These are phyloP conservation scores for Limenitis camilla DNA, from an alignment of 2,888 invertebrate species.

Conservation along the genomic window DNA sequence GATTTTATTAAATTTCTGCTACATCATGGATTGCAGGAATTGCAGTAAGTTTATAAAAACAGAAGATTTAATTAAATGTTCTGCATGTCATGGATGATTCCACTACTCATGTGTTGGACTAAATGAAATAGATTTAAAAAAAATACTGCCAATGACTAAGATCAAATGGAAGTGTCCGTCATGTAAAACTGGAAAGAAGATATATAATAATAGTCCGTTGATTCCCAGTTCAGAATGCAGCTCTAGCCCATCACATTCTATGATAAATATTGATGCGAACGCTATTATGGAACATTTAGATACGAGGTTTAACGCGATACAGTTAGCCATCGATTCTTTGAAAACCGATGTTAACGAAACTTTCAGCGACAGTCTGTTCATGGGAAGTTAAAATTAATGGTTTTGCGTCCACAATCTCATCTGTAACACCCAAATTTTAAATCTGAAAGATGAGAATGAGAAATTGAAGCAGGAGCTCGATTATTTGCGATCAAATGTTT, in stretches of 20 bases:
- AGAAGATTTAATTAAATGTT: no score
- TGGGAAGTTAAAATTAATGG: background rate
- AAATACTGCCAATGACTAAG: background rate
- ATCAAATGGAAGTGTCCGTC: background rate
- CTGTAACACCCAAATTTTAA: no score
- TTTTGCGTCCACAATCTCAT: no score
- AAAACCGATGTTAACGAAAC: background rate
- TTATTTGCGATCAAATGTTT: background rate
- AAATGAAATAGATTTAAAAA: no score
- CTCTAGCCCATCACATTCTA: background rate
- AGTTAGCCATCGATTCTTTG: background rate
- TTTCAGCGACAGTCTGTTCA: background rate
- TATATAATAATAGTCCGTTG: background rate
- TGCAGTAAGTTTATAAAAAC: no score
- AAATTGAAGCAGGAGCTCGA: background rate
- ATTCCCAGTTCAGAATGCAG: no score
- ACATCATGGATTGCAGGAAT: no score
- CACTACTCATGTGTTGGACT: no score
- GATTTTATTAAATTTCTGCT: no score
- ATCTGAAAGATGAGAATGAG: no score
- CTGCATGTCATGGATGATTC: no score
- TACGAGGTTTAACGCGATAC: background rate
- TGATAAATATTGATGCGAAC: background rate
- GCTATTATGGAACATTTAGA: background rate
- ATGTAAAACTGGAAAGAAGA: background rate